phyloP scores from a whole-genome alignment of 2,888 invertebrate species.

The Troilus luridus region DNA sequence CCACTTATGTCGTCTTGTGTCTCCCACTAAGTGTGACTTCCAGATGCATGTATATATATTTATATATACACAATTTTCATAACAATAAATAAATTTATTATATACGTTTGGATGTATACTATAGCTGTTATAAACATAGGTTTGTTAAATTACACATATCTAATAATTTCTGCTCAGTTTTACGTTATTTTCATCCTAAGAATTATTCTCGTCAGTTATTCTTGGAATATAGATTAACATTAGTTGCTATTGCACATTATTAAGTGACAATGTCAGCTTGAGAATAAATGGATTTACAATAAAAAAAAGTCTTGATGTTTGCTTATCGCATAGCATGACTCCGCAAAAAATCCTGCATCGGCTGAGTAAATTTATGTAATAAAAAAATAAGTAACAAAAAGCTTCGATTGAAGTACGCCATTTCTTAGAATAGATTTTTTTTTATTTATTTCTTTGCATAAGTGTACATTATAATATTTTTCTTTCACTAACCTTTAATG shows the following conservation, averaged over 20 bases:
- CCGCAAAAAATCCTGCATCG: neutral
- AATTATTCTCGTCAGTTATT: neutral
- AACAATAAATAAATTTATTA: too few species aligned
- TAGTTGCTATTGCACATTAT: neutral
- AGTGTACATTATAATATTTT: too few species aligned
- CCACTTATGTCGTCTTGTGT: neutral
- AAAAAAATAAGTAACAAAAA: neutral
- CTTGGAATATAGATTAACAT: neutral
- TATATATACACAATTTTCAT: too few species aligned
- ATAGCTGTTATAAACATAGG: too few species aligned
- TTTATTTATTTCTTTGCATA: neutral
- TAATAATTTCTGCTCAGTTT: neutral
- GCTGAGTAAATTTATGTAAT: neutral
- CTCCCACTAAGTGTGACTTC: neutral
- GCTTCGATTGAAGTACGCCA: neutral
- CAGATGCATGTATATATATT: too few species aligned
- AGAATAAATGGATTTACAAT: neutral
- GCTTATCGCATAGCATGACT: slow-evolving; percentile 3
- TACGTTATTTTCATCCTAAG: neutral
- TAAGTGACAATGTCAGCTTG: neutral
- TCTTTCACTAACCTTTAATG: too few species aligned
- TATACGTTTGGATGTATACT: too few species aligned
- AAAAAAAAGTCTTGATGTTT: slow-evolving; percentile 2
- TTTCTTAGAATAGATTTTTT: neutral
- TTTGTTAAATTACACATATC: too few species aligned